phyloP scores from a whole-genome alignment of 92 coral and sea anemone species.

The Anthopleura xanthogrammica region DNA sequence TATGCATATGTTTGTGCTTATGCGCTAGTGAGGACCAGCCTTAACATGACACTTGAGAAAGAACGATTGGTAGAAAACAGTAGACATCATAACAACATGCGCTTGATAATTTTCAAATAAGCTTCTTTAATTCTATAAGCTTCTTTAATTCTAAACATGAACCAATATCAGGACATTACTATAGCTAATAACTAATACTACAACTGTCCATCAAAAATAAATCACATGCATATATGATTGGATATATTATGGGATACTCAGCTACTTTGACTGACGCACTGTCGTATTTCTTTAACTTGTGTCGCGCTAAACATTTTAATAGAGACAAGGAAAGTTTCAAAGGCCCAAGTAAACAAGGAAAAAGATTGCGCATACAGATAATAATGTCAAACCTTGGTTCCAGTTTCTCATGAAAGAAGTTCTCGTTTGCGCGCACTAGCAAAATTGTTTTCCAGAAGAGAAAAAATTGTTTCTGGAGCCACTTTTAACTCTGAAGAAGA shows the following conservation, averaged over 20 bases:
- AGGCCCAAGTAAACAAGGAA: not conserved
- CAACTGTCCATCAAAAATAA: not conserved
- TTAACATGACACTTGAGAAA: too few species aligned
- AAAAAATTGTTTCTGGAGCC: too few species aligned
- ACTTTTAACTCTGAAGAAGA: too few species aligned
- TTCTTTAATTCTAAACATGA: constrained; percentile 7
- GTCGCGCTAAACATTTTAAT: not conserved
- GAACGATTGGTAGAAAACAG: too few species aligned
- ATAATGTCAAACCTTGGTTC: too few species aligned
- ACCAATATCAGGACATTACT: constrained; percentile 6
- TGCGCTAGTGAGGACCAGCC: too few species aligned
- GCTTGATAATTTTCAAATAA: not conserved
- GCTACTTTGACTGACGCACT: not conserved
- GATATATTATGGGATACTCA: not conserved
- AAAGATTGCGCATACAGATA: not conserved
- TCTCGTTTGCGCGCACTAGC: too few species aligned
- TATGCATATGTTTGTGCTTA: too few species aligned
- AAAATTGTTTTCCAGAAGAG: too few species aligned
- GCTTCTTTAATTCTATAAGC: constrained; percentile 14
- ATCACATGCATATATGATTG: constrained; percentile 29
- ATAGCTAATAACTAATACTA: not conserved
- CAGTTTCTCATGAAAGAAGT: too few species aligned
- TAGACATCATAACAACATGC: too few species aligned
- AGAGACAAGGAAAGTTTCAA: not conserved
- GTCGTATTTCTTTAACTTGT: not conserved